These are phyloP conservation scores for Leucophenga varia DNA, from an alignment of 1,140 invertebrate species.

Conservation along the genomic window DNA sequence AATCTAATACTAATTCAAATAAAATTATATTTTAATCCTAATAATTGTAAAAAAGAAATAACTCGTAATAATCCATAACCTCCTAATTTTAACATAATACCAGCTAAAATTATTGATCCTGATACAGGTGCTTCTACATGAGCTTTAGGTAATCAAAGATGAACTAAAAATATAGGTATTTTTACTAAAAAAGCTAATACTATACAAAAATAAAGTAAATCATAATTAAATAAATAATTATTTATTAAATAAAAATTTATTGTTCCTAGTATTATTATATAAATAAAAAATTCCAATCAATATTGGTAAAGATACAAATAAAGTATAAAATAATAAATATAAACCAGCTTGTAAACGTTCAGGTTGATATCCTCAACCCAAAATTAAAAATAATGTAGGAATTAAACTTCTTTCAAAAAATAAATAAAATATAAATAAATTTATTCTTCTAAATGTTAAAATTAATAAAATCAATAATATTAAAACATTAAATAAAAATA, in stretches of 20 bases:
- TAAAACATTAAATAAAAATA: slow-evolving; percentile 60
- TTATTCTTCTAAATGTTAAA: slow-evolving; percentile 60
- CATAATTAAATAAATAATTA: slow-evolving; percentile 56
- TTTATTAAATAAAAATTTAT: slow-evolving; percentile 59
- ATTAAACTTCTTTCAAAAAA: slow-evolving; percentile 67
- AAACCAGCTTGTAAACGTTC: slow-evolving; percentile 63
- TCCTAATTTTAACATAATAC: slow-evolving; percentile 69
- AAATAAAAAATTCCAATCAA: slow-evolving; percentile 61
- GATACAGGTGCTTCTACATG: slow-evolving; percentile 72
- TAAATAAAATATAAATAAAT: slow-evolving; percentile 68
- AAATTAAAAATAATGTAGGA: slow-evolving; percentile 66
- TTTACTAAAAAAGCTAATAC: slow-evolving; percentile 68
- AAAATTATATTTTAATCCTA: slow-evolving; percentile 55
- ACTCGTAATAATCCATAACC: slow-evolving; percentile 64
- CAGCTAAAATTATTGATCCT: slow-evolving; percentile 72
- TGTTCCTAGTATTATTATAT: slow-evolving; percentile 50
- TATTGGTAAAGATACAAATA: slow-evolving; percentile 64
- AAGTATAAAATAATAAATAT: slow-evolving; percentile 67
- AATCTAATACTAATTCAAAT: too few species aligned
- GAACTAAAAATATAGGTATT: slow-evolving; percentile 69
- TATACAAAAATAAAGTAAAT: slow-evolving; percentile 60
- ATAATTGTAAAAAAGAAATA: slow-evolving; percentile 50
- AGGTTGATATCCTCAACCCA: slow-evolving; percentile 65
- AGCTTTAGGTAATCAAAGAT: slow-evolving; percentile 72
- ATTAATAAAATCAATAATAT: slow-evolving; percentile 61